Conservation (phyloP, 2,888 invertebrate species). For the Seladonia tumulorum region DNA sequence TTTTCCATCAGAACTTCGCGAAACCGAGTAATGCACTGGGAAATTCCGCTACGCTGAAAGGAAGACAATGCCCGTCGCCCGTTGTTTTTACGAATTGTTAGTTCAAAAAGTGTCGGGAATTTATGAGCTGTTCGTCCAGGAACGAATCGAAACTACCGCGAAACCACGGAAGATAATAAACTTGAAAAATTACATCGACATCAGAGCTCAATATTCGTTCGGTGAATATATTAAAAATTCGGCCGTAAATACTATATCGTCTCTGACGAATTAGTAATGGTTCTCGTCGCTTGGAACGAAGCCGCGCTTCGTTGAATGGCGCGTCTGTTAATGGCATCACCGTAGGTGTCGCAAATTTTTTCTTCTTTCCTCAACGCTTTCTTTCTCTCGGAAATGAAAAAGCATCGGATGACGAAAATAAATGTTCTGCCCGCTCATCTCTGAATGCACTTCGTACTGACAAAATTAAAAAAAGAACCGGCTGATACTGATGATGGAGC, state of each 20-base stretch:
- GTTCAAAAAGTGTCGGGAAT: background rate
- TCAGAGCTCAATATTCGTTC: background rate
- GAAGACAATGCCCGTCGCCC: background rate
- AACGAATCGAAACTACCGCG: background rate
- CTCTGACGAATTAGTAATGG: background rate
- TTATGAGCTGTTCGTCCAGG: background rate
- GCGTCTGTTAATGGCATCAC: background rate
- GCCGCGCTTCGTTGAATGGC: background rate
- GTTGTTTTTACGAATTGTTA: constrained; percentile 12
- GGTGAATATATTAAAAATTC: background rate
- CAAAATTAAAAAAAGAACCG: background rate
- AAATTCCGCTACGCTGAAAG: background rate
- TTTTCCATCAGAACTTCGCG: constrained; percentile 58
- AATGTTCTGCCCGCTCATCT: background rate
- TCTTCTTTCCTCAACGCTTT: background rate
- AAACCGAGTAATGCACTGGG: constrained; percentile 21
- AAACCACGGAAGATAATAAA: background rate
- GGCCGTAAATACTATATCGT: background rate
- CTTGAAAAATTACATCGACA: background rate
- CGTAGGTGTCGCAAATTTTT: background rate
- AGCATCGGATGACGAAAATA: background rate
- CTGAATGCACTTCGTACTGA: background rate
- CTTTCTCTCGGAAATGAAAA: background rate
- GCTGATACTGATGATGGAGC: background rate
- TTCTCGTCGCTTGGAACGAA: background rate